These are phyloP conservation scores for Hemiscyllium ocellatum DNA, from an alignment of 2,113 vertebrate genomes.

Conservation along the genomic window DNA sequence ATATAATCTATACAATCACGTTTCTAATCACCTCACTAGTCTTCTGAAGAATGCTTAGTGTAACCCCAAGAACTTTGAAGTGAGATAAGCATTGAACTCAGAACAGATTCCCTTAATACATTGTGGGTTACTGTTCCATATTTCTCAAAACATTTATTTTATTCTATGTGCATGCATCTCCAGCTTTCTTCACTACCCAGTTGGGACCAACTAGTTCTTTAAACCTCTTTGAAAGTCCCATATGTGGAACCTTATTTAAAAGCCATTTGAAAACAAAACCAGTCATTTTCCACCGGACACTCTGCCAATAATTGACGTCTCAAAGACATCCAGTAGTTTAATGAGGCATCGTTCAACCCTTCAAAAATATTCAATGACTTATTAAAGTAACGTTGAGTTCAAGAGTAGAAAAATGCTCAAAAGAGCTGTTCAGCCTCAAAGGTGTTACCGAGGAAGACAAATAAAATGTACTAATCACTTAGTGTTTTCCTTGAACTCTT, in stretches of 20 bases:
- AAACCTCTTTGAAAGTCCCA: neutral
- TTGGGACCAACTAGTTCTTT: neutral
- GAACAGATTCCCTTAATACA: neutral
- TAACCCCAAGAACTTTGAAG: neutral
- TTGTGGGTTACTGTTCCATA: neutral
- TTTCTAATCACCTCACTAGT: neutral
- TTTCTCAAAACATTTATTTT: neutral
- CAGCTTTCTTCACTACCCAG: neutral
- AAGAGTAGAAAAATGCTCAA: neutral
- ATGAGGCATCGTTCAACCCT: neutral
- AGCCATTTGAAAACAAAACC: neutral
- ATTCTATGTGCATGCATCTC: neutral
- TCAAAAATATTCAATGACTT: neutral
- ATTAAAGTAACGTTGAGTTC: neutral
- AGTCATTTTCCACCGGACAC: neutral
- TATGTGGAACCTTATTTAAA: neutral
- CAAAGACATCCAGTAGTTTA: neutral
- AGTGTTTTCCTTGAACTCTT: neutral
- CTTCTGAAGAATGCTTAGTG: neutral
- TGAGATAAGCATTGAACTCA: neutral
- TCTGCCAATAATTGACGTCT: neutral
- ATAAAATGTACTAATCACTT: neutral
- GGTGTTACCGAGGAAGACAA: neutral
- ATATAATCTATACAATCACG: neutral
- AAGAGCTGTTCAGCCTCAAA: neutral